Base-by-base conservation (phyloP, 2,113 vertebrate genomes). In the Grammomys dolichurus region DNA sequence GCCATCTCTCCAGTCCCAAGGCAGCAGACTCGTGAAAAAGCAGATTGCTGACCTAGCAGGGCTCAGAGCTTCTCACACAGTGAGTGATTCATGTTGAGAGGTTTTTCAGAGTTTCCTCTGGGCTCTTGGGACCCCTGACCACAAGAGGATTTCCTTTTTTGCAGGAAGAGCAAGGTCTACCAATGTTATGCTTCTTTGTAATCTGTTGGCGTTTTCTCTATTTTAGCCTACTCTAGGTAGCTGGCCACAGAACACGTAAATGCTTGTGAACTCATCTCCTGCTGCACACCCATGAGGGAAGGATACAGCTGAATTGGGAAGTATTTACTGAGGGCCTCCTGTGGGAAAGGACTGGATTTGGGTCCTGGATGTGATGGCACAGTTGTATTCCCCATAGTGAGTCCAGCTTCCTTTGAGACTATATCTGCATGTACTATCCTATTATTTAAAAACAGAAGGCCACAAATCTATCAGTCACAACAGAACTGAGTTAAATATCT, bases 51-150 rank as follows among this genome's bases (percentile, higher is more conserved):
- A 88, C 19, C 31, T 11, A 14, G 54, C 19, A 86, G 77, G 82
- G 63, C 28, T 63, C 8, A 58, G 60, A 12, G 36, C 33, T 89
- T 43, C 19, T 78, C 95, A 76, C 46, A 40, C n/a, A 87, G 84
- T 95, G 89, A 78, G 84, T 95, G 89, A 78, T 95, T 97, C 87
- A 0, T 0, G 72, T 95, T 89, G 88, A 69, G 89, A 95, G n/a
- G 0, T n/a, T 77, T 95, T 93, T 75, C 43, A 26, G n/a, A 48
- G 7, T 72, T 95, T 95, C 31, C 26, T 97, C 5, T 93, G 97
- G 90, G 40, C 91, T 96, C 60, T 84, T 82, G 72, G 58, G 72
- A 88, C 58, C 94, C 85, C 7, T 1, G 87, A 82, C 14, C 13
- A 90, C 16, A 31, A 56, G 63, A 91, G 81, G 96, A 78, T n/a